Evolutionary conservation across 2,797 vertebrate genomes (phyloP), one percentile per base, ranked within the genome.

Genomic region (Sylvia borin): DNA sequence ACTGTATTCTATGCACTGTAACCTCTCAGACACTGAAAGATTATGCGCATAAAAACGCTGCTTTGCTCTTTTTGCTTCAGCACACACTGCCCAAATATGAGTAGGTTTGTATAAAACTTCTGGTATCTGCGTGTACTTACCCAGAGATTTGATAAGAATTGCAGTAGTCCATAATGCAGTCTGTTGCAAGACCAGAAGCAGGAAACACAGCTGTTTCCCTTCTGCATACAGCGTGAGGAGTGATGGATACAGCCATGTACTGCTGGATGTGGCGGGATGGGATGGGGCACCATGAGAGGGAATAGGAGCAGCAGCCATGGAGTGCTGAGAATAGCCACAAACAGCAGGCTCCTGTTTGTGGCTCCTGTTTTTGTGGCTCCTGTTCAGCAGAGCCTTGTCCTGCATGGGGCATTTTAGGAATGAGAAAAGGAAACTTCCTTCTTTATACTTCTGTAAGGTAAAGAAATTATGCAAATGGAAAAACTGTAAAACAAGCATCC

Each of bases 261-360:
- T 9, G 19, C 48, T 58, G 77, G 62, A 60, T 77, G 27, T 3
- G 1, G 8, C 40, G 60, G 50, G 61, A 11, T 74, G 61, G 40
- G 25, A 40, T 61, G 42, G 34, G 47, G 5, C 40, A 9, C 40
- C 7, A 0, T 32, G 45, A 53, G 36, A 83, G 13, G 27, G 32
- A 45, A 34, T 3, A 11, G 17, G 65, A 90, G 22, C 6, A 2
- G 51, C 1, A 19, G 27, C 24, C 2, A 0, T 26, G 8, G 50
- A 40, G 9, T 74, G 32, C 29, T 47, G 53, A 65, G 54, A 34
- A 53, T 10, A 67, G 53, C n/a, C 42, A 51, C 29, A 2, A 2
- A 1, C 13, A n/a, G 50, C 36, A 36, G 36, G 36, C 36, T 68
- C 58, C 43, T 84, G n/a, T 47, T 78, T n/a, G n/a, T n/a, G n/a